These are phyloP conservation scores for Chaetodon trifascialis DNA, from an alignment of 2,113 vertebrate species.

Conservation along the genomic window DNA sequence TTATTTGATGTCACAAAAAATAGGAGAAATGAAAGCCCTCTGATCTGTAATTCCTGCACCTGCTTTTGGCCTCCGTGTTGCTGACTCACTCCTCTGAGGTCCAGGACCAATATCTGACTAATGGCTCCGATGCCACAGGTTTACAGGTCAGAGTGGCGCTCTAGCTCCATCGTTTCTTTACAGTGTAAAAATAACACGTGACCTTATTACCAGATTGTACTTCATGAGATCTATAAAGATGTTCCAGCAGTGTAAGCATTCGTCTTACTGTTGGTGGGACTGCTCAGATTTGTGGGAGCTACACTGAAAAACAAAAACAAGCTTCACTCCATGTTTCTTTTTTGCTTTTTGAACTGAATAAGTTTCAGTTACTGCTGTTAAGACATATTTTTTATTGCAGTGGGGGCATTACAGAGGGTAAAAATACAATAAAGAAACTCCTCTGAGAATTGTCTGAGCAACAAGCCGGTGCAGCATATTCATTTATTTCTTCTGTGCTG, in stretches of 20 bases:
- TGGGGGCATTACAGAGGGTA: neutral
- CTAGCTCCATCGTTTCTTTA: neutral
- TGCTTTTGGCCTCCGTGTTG: slow-evolving; percentile 19
- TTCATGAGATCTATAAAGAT: neutral
- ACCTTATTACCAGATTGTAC: neutral
- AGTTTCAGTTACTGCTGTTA: neutral
- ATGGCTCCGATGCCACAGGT: neutral
- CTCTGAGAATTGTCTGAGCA: neutral
- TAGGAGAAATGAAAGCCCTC: neutral
- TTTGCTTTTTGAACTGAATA: neutral
- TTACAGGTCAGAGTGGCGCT: slow-evolving; percentile 1
- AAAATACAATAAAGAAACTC: neutral
- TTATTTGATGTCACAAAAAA: slow-evolving; percentile 13
- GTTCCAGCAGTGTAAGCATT: neutral
- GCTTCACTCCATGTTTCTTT: neutral
- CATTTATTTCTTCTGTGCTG: neutral
- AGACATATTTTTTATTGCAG: neutral
- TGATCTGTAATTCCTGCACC: slow-evolving; percentile 3
- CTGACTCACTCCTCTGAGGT: slow-evolving; percentile 41
- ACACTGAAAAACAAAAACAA: no score
- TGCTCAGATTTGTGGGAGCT: no score
- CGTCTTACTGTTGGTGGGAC: neutral
- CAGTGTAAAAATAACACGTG: neutral
- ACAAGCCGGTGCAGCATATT: neutral
- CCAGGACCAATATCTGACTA: slow-evolving; percentile 11